Conservation (phyloP, 1,140 invertebrate genomes). For the Lordiphosa stackelbergi region DNA sequence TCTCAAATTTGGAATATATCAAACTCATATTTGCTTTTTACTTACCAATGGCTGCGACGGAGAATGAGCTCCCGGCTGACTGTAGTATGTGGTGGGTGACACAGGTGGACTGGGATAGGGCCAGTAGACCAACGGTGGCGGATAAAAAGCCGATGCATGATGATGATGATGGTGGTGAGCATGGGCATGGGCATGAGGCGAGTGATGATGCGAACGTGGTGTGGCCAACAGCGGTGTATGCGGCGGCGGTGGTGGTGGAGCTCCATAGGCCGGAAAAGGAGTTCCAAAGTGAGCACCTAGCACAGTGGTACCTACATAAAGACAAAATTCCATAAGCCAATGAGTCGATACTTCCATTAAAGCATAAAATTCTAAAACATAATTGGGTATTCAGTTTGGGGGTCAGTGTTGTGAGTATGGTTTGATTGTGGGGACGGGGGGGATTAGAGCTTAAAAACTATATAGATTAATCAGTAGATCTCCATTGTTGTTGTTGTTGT, state of each 20-base stretch:
- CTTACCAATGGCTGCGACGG: constrained; percentile 78
- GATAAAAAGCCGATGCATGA: constrained; percentile 76
- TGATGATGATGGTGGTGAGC: constrained; percentile 57
- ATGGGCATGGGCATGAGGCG: constrained; percentile 35
- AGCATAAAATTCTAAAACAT: too few relatives aligned
- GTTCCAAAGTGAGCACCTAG: constrained; percentile 63
- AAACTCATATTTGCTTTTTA: not conserved
- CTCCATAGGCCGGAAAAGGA: constrained; percentile 59
- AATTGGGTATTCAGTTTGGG: too few relatives aligned
- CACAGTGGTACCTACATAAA: constrained; percentile 57
- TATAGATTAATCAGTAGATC: constrained; percentile 13
- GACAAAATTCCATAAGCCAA: not conserved
- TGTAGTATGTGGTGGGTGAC: constrained; percentile 90
- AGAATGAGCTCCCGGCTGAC: constrained; percentile 80
- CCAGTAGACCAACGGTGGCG: constrained; percentile 88
- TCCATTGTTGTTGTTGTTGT: constrained; percentile 3
- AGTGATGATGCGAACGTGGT: constrained; percentile 78
- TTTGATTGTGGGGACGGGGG: constrained; percentile 18
- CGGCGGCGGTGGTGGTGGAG: constrained; percentile 55
- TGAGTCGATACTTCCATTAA: not conserved
- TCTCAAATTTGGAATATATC: too few relatives aligned
- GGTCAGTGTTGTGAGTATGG: constrained; percentile 61
- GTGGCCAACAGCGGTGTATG: constrained; percentile 72
- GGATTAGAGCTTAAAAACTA: constrained; percentile 24
- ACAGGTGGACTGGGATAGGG: constrained; percentile 94